Base-by-base conservation (phyloP, 2,797 vertebrate genomes). In the Falco columbarius region DNA sequence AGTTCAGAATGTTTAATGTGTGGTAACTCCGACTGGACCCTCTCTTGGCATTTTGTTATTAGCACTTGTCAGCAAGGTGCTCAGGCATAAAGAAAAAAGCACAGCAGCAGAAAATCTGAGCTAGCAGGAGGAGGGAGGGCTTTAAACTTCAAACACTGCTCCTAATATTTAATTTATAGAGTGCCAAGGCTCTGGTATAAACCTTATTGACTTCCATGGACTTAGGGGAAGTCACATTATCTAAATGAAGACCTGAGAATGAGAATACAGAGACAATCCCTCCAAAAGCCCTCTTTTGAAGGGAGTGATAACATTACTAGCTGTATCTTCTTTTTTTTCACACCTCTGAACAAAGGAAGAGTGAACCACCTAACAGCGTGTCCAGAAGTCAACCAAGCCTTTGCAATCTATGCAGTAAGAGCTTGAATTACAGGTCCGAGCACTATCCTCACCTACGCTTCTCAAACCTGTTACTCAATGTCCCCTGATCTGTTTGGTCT, bases 1-100 rank as follows among this genome's bases (percentile, higher is more conserved):
- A 97, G 98, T 98, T 98, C 98, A 98, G 98, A 99, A 98, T 98
- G 98, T 98, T 99, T 98, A 98, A 99, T 98, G 97, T 68, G 97
- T 98, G 97, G 97, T 96, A 98, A 97, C 98, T 97, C 98, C 94
- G 44, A 97, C 97, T 95, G 97, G 98, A 98, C 97, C 96, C 98
- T 98, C 97, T 95, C 91, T 90, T 97, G 98, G 98, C 97, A 98
- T 98, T 99, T 96, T 98, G 98, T 98, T 98, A 98, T 99, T 98
- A 99, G 98, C 98, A 97, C 94, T 97, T 97, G 98, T 99, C 98
- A 99, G 98, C 98, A 97, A 98, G 98, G 98, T 97, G 97, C 96
- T 98, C 97, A 97, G 97, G 98, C 98, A 98, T 97, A 98, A 97
- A 97, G 89, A 86, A 95, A 95, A 97, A 97, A 97, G 96, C 97